These are phyloP conservation scores for Sarotherodon lohbergeri DNA, from an alignment of 2,113 vertebrate species.

Conservation along the genomic window DNA sequence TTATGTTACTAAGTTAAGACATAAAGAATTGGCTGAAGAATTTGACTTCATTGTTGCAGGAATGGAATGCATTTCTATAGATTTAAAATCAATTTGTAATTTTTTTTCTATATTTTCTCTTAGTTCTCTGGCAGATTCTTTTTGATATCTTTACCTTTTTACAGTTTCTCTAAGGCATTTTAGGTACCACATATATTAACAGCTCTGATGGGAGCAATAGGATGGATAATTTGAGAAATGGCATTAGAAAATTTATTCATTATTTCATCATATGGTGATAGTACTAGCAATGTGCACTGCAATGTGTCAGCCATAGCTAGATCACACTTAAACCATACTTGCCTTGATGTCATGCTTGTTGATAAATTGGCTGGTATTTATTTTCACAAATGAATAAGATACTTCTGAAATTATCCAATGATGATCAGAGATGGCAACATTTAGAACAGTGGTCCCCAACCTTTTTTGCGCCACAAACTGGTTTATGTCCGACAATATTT, in stretches of 20 bases:
- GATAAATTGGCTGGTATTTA: neutral
- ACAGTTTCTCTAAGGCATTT: neutral
- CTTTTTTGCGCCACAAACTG: neutral
- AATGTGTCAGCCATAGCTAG: neutral
- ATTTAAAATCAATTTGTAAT: fast-evolving
- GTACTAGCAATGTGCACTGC: neutral
- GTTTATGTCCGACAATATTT: neutral
- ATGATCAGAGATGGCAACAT: neutral
- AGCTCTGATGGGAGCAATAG: neutral
- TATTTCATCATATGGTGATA: neutral
- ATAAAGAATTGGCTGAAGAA: neutral
- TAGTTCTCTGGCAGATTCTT: neutral
- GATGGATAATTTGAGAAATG: neutral
- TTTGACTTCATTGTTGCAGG: neutral
- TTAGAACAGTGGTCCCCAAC: neutral
- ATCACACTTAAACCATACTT: neutral
- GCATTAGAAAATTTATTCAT: neutral
- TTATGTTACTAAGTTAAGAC: neutral
- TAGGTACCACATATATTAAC: neutral
- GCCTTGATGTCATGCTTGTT: neutral
- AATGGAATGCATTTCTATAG: neutral
- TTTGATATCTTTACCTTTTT: neutral
- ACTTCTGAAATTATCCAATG: neutral
- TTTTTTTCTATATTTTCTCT: neutral
- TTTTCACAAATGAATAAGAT: neutral